These are phyloP conservation scores for Drosophila peninsularis DNA, from an alignment of 2,888 invertebrate genomes.

Conservation along the genomic window DNA sequence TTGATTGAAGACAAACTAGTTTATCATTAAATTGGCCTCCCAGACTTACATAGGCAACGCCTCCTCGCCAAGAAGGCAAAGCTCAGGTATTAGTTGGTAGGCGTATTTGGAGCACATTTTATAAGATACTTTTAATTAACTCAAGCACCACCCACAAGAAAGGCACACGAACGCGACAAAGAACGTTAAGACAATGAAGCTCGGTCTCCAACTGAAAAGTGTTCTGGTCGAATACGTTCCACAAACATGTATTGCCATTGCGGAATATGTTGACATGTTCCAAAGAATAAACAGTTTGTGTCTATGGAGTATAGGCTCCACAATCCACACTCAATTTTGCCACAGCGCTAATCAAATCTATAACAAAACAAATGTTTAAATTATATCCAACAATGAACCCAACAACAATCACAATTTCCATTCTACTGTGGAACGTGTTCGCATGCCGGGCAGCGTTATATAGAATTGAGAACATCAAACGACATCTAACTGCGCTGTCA, in stretches of 20 bases:
- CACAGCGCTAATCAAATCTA: neutral
- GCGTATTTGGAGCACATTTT: conserved; percentile 71
- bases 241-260: neutral
- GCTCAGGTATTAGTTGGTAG: conserved; percentile 67
- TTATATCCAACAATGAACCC: neutral
- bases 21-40: too few species aligned
- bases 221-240: neutral
- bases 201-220: neutral
- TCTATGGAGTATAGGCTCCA: neutral
- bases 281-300: neutral
- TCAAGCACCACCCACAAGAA: neutral
- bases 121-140: neutral
- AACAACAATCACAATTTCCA: neutral
- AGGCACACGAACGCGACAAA: neutral
- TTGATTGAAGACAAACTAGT: too few species aligned
- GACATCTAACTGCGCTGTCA: neutral
- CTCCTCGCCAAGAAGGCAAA: conserved; percentile 38
- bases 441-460: neutral
- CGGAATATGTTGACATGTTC: neutral
- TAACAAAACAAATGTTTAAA: neutral
- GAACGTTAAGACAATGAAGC: conserved; percentile 12
- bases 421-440: conserved; percentile 5
- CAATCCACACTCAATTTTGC: conserved; percentile 15
- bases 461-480: too few species aligned
- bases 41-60: conserved; percentile 37